phyloP scores from a whole-genome alignment of 2,888 invertebrate genomes.

The Galerucella nymphaeae region DNA sequence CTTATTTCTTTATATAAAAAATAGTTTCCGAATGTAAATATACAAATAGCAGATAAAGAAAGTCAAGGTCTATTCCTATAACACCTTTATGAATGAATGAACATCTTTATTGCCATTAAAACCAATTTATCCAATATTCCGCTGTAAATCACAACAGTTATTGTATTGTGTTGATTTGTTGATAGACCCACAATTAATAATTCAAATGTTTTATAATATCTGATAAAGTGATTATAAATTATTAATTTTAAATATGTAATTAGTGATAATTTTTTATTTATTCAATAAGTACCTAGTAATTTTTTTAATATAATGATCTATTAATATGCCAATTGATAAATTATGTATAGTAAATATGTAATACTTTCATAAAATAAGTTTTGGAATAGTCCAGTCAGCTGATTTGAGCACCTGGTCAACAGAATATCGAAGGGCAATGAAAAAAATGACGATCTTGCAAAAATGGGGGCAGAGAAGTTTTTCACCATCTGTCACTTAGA shows the following conservation, averaged over 20 bases:
- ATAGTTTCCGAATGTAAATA: not conserved
- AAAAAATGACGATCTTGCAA: no score
- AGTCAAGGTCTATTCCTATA: not conserved
- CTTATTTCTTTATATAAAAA: not conserved
- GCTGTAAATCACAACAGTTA: not conserved
- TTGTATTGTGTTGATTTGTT: not conserved
- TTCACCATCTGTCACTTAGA: no score
- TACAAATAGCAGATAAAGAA: constrained; percentile 1
- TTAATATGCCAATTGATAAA: no score
- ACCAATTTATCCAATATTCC: not conserved
- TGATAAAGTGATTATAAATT: no score
- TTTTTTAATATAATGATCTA: no score
- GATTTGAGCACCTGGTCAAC: no score
- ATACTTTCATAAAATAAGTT: no score
- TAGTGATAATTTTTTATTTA: not conserved
- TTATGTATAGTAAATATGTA: no score
- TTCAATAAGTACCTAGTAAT: no score
- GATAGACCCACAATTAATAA: not conserved
- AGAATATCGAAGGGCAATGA: no score
- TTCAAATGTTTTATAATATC: not conserved
- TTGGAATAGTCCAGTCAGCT: no score
- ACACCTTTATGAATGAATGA: constrained; percentile 13
- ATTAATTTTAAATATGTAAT: not conserved
- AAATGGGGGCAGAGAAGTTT: no score
- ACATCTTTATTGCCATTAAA: constrained; percentile 1